Conservation (phyloP, 1,140 invertebrate species). For the Solenopsis invicta region DNA sequence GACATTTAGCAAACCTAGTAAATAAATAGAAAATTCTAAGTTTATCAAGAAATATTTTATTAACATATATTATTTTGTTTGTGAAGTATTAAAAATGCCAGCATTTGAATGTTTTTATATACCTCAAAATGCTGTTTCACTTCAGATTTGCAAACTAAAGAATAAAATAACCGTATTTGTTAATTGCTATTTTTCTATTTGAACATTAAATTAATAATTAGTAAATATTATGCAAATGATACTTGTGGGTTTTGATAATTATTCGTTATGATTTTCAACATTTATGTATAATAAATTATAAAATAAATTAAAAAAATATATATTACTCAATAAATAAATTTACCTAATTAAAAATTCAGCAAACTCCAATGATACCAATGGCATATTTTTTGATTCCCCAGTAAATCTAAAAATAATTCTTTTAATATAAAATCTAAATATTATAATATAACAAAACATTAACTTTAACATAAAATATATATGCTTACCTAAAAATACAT, state of each 20-base stretch:
- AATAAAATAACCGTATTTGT: background rate
- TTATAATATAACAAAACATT: background rate
- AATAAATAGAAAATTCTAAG: no score
- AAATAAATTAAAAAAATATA: background rate
- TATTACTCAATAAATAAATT: background rate
- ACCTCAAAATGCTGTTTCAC: background rate
- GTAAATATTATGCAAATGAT: slow-evolving; percentile 1
- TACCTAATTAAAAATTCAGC: background rate
- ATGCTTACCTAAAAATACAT: slow-evolving; percentile 49
- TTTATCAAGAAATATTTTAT: background rate
- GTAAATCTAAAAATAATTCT: slow-evolving; percentile 19
- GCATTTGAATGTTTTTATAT: no score
- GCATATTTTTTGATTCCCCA: background rate
- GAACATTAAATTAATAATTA: slow-evolving; percentile 13
- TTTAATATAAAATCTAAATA: background rate
- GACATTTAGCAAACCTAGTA: background rate
- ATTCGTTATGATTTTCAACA: background rate
- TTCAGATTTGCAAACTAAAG: background rate
- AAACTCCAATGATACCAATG: background rate
- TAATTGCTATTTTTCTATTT: background rate
- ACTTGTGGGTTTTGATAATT: background rate
- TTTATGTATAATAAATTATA: background rate
- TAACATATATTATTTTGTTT: no score
- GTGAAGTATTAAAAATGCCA: no score
- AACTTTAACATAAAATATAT: background rate